Base-by-base conservation (phyloP, 2,888 invertebrate species). In the Cerceris rybyensis region DNA sequence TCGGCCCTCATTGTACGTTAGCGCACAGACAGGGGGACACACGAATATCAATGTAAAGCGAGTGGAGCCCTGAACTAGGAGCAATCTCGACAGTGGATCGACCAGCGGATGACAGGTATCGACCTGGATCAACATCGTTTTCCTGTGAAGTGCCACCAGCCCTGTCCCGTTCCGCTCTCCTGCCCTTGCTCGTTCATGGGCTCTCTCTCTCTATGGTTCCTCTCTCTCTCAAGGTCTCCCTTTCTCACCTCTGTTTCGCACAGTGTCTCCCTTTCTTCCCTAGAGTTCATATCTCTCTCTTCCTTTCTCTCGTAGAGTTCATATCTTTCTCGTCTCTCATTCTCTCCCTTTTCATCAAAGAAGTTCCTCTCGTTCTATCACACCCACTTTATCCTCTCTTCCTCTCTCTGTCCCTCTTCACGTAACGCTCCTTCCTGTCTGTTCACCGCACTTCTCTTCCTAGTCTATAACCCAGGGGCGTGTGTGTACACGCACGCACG, bases 61-160 rank as follows among this genome's bases (percentile, higher is more conserved):
- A 77, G 73, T 78, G 70, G 75, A 69, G 79, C 69, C 81, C 67
- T 72, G 75, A 70, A 78, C 81, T 84, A 79, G 76, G 78, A 83
- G 83, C 84, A 85, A 85, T 84, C 84, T 84, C 75, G 81, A 79
- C 84, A 77, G 81, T 81, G 79, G 75, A 85, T 85, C 83, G 84
- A 75, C 78, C 78, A 85, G 66, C 75, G 84, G 81, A 86, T 85
- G 85, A 85, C 84, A 86, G 84, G 84, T 83, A 81, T 86, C 86
- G 86, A 88, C 85, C 85, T 85, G 82, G 86, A 88, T 88, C 86
- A 82, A 82, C 86, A 87, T 87, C 85, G 83, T 84, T 88, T 86
- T 85, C 86, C 86, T 82, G 82, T 79, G 80, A 86, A 84, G 84
- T 84, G 84, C 83, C 83, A 84, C 75, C 81, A 79, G 70, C 75